A percentile compares a stretch with the other conserved stretches of the same genome.
Conservation (phyloP, 2,113 vertebrate genomes). For the Columba janthina region DNA sequence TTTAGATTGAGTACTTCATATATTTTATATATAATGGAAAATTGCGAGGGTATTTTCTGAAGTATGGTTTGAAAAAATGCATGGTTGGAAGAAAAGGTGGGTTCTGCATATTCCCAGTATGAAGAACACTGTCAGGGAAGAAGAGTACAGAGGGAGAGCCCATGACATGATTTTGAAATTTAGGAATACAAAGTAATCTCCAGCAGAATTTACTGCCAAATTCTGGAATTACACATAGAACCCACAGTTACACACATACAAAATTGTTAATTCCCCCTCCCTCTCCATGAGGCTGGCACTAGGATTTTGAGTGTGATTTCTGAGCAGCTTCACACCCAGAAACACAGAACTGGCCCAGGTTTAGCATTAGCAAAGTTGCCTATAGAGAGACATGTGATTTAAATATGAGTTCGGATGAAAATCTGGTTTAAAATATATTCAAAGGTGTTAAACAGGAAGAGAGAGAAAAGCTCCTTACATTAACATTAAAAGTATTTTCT, state of each 20-base stretch:
- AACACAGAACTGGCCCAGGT: background rate
- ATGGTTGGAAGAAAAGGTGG: background rate
- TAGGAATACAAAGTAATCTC: background rate
- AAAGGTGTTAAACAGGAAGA: background rate
- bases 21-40: background rate
- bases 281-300: background rate
- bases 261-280: background rate
- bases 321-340: background rate
- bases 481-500: background rate
- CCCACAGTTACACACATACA: background rate
- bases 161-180: background rate
- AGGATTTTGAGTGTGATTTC: background rate
- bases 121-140: background rate
- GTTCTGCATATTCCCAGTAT: accelerated
- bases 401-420: background rate
- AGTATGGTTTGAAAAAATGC: background rate
- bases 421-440: background rate
- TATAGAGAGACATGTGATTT: background rate
- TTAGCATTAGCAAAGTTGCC: background rate
- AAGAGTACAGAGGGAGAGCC: background rate
- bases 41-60: background rate
- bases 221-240: background rate
- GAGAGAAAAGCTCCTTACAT: background rate
- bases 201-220: background rate
- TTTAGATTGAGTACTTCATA: background rate